phyloP scores from a whole-genome alignment of 2,113 vertebrate species.

The Circaetus cinerascens region DNA sequence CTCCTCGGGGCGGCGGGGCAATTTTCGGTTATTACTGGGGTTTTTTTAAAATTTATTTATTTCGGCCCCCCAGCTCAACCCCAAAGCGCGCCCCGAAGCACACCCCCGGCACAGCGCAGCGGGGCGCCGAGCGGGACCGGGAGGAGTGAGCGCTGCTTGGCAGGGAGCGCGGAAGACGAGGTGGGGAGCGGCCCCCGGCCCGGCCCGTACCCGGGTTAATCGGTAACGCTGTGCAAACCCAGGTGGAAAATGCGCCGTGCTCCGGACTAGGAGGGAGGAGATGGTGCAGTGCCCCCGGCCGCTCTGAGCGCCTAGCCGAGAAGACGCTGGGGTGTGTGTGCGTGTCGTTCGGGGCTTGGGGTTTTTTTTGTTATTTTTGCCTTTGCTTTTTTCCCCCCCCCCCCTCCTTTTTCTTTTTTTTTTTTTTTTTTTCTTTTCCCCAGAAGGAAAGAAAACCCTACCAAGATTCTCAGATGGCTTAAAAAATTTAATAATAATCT shows the following conservation, averaged over 20 bases:
- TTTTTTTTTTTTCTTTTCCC: no score
- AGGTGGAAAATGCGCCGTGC: slow-evolving; percentile 19
- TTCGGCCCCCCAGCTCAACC: not conserved
- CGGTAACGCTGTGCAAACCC: slow-evolving; percentile 4
- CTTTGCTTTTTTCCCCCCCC: not conserved
- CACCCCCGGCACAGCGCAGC: not conserved
- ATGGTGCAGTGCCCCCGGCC: not conserved
- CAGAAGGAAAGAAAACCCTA: not conserved
- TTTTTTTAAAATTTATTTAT: not conserved
- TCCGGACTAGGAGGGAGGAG: not conserved
- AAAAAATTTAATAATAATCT: slow-evolving; percentile 27
- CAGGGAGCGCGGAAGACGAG: not conserved
- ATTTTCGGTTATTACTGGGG: not conserved
- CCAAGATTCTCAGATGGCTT: slow-evolving; percentile 36
- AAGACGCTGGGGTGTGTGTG: not conserved
- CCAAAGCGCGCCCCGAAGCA: not conserved
- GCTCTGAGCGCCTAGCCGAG: not conserved
- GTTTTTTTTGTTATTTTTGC: not conserved
- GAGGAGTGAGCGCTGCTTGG: not conserved
- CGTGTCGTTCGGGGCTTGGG: not conserved
- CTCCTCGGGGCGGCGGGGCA: not conserved
- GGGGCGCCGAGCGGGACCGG: not conserved
- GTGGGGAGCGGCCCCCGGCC: slow-evolving; percentile 9
- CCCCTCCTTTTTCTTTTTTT: rapidly evolving
- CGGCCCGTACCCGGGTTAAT: not conserved